Evolutionary conservation across 1,140 invertebrate species (phyloP), one percentile per base, ranked within the genome.

Genomic region (Leptopilina clavipes): DNA sequence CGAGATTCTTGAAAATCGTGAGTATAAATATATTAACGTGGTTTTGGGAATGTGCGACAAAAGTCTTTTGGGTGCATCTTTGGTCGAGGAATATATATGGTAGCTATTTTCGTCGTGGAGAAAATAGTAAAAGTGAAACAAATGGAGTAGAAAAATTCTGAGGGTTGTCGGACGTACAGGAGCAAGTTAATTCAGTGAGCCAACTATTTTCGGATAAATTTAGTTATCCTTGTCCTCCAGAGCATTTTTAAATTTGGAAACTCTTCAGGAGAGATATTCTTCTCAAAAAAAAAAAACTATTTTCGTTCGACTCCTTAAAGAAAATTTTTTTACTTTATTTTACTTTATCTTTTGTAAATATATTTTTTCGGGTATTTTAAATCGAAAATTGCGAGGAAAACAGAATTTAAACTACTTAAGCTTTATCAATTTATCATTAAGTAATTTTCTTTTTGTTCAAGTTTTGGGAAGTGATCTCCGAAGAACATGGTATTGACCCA

Each of bases 401-500:
- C 9, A 19, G 5, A 22, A 22, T 19, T 7, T 9, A 19, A 22
- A 56, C 1, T 7, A 56, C 7, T 19, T 56, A 10, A 9, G 8
- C 1, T 1, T 9, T 19, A 9, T 10, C 17, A 73, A 48, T 18
- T 48, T 56, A 40, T 17, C 73, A 56, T 74, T 74, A n/a, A 17
- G 31, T 17, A 71, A 22, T 48, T 17, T 22, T 52, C 17, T 82
- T 72, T 84, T 79, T 83, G 83, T 92, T 91, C 10, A 89, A 96
- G 95, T 96, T 96, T 90, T 96, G 95, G 95, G 95, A 96, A 92
- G 94, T 98, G 40, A 97, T 98, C 81, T 97, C 96, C 44, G 96
- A 97, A 86, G 96, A 97, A 88, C 96, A 97, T 87, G 96, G 96
- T 74, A 97, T 97, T 83, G 96, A 97, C 91, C 95, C 95, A 59